Evolutionary conservation across 2,113 vertebrate species (phyloP).

Genomic region (Xenopus tropicalis): UCB_Xtro_10.0 CM004445.2:50479501-50480000

Average conservation of each 20-base stretch:
- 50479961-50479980: too few species aligned
- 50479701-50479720: conserved; percentile 75
- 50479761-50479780: conserved; percentile 92
- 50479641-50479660: too few species aligned
- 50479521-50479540: too few species aligned
- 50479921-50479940: conserved; percentile 69
- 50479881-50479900: conserved; percentile 94
- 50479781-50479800: conserved; percentile 95
- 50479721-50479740: conserved; percentile 97
- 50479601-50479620: too few species aligned
- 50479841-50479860: conserved; percentile 92
- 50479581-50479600: too few species aligned
- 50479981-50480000: background rate
- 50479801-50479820: conserved; percentile 97
- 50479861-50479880: conserved; percentile 99
- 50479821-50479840: conserved; percentile 94
- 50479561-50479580: too few species aligned
- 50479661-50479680: too few species aligned
- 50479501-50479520: too few species aligned
- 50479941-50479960: too few species aligned
- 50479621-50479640: too few species aligned
- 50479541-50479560: too few species aligned
- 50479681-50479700: too few species aligned
- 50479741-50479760: conserved; percentile 97
- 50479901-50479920: conserved; percentile 95